Conservation (phyloP, 2,113 vertebrate genomes). For the Vicugna pacos region DNA sequence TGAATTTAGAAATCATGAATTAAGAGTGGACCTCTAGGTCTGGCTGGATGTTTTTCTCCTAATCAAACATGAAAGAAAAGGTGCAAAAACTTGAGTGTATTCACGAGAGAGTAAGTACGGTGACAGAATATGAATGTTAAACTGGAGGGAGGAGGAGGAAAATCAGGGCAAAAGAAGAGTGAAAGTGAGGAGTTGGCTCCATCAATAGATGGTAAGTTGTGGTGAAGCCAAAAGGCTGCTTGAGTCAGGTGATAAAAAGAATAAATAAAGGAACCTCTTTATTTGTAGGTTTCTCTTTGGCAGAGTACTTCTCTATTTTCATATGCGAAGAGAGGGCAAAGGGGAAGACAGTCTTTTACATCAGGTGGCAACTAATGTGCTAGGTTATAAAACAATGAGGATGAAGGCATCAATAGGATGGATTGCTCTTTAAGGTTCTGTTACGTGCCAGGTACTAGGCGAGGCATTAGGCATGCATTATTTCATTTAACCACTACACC, state of each 20-base stretch:
- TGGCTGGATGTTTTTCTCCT: not conserved
- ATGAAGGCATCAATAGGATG: not conserved
- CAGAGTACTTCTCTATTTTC: not conserved
- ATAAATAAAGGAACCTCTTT: not conserved
- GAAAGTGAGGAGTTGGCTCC: not conserved
- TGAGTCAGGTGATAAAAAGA: not conserved
- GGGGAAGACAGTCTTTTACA: not conserved
- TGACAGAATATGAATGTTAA: not conserved
- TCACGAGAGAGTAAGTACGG: not conserved
- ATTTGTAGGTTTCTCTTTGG: not conserved
- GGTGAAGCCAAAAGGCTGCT: not conserved
- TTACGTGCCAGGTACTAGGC: not conserved
- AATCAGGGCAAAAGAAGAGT: not conserved
- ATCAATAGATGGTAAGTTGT: not conserved
- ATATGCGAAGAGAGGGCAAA: not conserved
- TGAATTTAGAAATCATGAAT: not conserved
- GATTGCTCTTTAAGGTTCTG: not conserved
- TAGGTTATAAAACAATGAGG: not conserved
- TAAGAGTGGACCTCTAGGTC: not conserved
- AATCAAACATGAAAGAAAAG: slow-evolving; percentile 3
- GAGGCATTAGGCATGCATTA: not conserved
- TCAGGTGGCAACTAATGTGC: not conserved
- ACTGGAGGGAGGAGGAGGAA: not conserved
- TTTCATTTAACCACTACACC: slow-evolving; percentile 25
- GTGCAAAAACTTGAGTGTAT: not conserved